Percentiles rank a stretch among this genome's conserved stretches.
Evolutionary conservation across 2,113 vertebrate species (phyloP).

Genomic region (Chaetops frenatus): DNA sequence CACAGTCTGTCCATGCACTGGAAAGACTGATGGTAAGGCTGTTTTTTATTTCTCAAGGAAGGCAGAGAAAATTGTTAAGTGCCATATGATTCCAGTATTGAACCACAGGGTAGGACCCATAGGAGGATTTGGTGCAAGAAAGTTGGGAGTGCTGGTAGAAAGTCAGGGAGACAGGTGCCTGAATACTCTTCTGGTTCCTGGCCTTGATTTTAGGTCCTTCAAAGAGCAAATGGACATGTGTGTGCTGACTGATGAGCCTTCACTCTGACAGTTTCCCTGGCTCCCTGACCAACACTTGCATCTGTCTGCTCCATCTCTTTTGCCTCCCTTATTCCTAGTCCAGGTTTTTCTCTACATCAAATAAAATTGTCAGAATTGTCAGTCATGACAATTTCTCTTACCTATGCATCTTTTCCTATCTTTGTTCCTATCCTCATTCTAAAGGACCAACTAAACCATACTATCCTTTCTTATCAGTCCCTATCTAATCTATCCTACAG

Average conservation of each 20-base stretch:
- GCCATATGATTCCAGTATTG: background rate
- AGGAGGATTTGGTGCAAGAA: background rate
- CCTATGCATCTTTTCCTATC: background rate
- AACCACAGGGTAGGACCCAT: background rate
- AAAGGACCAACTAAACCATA: background rate
- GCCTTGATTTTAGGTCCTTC: background rate
- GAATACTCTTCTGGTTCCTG: background rate
- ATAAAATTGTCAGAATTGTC: background rate
- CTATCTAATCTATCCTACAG: background rate
- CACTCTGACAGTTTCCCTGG: background rate
- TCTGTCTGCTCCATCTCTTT: background rate
- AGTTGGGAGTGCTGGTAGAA: background rate
- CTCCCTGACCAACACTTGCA: accelerated
- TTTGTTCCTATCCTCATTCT: background rate
- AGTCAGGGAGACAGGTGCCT: background rate
- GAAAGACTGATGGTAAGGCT: background rate
- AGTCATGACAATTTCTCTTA: background rate
- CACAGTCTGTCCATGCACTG: background rate
- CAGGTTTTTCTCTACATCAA: background rate
- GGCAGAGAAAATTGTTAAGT: background rate
- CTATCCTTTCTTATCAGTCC: background rate
- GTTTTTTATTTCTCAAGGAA: background rate
- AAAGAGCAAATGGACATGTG: background rate
- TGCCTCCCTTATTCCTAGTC: background rate
- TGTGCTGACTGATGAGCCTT: background rate